Evolutionary conservation across 2,113 vertebrate species (phyloP), one percentile per base, ranked within the genome.

Genomic region (Nestor notabilis): DNA sequence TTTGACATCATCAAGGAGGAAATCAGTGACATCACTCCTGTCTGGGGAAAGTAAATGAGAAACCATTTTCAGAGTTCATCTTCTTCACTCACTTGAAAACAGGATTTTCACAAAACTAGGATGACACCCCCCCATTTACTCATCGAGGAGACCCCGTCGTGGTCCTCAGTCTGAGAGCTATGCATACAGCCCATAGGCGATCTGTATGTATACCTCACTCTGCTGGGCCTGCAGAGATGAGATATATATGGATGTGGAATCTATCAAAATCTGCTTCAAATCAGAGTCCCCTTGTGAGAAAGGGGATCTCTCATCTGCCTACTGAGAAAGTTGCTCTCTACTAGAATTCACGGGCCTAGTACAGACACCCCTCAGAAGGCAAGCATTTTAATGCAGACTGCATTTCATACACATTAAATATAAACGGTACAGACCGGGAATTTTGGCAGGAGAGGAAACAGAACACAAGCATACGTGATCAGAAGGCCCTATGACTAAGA

Each of bases 101-200:
- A 64, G 37, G 39, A 68, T 78, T 87, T 85, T 35, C 50, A 31
- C 2, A 49, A 58, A 82, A 41, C 31, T 13, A 17, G 61, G 31
- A 87, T n/a, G 74, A 79, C 68, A 63, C 39, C 31, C 27, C 20
- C 52, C 6, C 28, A 25, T 31, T 49, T 4, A 61, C 11, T 5
- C 44, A 31, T 3, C 31, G 28, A n/a, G 56, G 56, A 75, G n/a
- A 58, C 14, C 15, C 31, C 35, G 61, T 2, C 7, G 10, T 2
- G 31, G 46, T 41, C n/a, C 50, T 70, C 46, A 31, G 43, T 9
- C 17, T 31, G 52, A 50, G 10, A 72, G 33, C 11, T 72, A 15
- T 0, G 33, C 1, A 13, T 3, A 37, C 9, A 80, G 35, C 76
- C 66, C 25, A 11, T 0, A 15, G 78, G 35, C 0, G 2, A 33